A percentile compares a stretch with the other conserved stretches of the same genome.
Evolutionary conservation across 2,888 invertebrate genomes (phyloP).

Genomic region (Athetis lepigone): DNA sequence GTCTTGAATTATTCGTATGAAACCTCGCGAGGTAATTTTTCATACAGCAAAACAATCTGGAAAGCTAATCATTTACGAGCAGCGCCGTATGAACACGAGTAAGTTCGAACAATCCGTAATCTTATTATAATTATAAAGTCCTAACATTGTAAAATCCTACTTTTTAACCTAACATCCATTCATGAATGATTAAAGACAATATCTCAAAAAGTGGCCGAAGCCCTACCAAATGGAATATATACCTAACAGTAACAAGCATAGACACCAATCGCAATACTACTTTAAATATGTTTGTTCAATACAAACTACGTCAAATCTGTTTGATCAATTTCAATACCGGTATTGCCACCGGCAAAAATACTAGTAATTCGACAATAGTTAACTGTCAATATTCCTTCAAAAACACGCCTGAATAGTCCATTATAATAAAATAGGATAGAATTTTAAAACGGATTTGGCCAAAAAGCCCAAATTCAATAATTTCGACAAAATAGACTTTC

Average conservation of each 20-base stretch:
- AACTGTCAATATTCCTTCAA: slow-evolving; percentile 38
- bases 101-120: slow-evolving; percentile 31
- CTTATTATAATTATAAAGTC: slow-evolving; percentile 24
- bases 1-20: slow-evolving; percentile 21
- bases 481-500: slow-evolving; percentile 34
- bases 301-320: slow-evolving; percentile 21
- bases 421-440: slow-evolving; percentile 10
- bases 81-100: slow-evolving; percentile 24
- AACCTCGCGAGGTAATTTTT: background rate
- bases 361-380: slow-evolving; percentile 21
- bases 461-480: slow-evolving; percentile 50
- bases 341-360: slow-evolving; percentile 42
- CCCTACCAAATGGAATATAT: slow-evolving; percentile 33
- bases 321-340: slow-evolving; percentile 35
- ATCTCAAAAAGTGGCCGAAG: slow-evolving; percentile 19
- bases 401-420: slow-evolving; percentile 38
- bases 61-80: background rate
- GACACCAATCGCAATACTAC: too few species aligned
- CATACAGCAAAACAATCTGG: background rate
- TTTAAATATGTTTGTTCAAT: slow-evolving; percentile 35
- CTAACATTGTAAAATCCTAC: slow-evolving; percentile 24
- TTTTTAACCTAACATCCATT: slow-evolving; percentile 21
- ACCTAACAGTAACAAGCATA: slow-evolving; percentile 16
- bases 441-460: slow-evolving; percentile 34
- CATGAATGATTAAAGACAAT: slow-evolving; percentile 27